A percentile compares a stretch with the other conserved stretches of the same genome.
Evolutionary conservation across 2,888 invertebrate species (phyloP).

Genomic region (Prenolepis imparis): DNA sequence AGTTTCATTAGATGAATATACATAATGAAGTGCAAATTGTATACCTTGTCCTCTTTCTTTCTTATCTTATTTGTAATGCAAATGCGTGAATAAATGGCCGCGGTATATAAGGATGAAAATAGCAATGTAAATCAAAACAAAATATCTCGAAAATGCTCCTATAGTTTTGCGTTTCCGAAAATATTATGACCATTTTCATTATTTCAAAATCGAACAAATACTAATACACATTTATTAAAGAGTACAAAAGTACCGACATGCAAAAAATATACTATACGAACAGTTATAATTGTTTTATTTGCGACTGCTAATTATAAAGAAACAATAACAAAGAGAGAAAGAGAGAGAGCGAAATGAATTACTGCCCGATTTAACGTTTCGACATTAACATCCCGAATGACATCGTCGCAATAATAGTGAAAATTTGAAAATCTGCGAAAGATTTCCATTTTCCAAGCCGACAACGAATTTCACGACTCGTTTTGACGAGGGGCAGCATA

Average conservation of each 20-base stretch:
- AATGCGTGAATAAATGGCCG: not conserved
- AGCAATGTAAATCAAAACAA: not conserved
- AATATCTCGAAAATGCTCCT: not conserved
- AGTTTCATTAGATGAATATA: conserved; percentile 12
- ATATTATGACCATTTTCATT: not conserved
- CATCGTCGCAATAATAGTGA: not conserved
- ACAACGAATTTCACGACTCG: not conserved
- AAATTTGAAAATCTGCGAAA: not conserved
- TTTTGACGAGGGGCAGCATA: not conserved
- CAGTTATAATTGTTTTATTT: not conserved
- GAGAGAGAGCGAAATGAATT: not conserved
- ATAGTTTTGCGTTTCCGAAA: not conserved
- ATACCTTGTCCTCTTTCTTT: conserved; percentile 3
- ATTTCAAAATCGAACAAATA: not conserved
- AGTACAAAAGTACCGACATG: not conserved
- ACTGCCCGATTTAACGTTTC: conserved; percentile 20
- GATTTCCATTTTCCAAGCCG: conserved; percentile 21
- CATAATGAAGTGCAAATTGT: not conserved
- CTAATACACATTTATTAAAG: not conserved
- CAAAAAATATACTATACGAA: not conserved
- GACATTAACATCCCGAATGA: not conserved
- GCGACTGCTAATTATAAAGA: not conserved
- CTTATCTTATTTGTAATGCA: conserved; percentile 4
- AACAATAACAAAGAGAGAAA: not conserved
- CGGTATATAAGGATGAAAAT: not conserved